These are phyloP conservation scores for Urocitellus parryii DNA, from an alignment of 2,113 vertebrate genomes.

Conservation along the genomic window DNA sequence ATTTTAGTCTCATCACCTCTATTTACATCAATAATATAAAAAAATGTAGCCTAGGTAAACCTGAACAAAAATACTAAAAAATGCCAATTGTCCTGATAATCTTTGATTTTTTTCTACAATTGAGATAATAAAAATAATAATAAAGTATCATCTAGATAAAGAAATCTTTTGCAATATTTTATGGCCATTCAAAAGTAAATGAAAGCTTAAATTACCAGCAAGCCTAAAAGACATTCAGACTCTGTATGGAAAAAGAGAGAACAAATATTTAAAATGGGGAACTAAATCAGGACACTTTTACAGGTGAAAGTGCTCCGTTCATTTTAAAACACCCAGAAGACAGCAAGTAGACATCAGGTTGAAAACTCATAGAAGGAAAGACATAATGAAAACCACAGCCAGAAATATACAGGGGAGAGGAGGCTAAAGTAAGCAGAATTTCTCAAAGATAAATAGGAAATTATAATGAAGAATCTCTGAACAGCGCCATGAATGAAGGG, in stretches of 20 bases:
- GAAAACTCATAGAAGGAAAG: background rate
- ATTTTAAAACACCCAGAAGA: constrained; percentile 7
- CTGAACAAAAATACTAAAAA: background rate
- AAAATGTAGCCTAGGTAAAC: background rate
- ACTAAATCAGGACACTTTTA: background rate
- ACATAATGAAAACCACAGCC: background rate
- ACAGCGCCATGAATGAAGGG: background rate
- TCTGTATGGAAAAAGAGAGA: background rate
- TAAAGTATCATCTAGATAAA: background rate
- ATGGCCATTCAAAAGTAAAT: background rate
- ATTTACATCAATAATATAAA: background rate
- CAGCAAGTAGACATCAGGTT: background rate
- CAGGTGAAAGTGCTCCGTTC: background rate
- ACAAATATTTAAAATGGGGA: background rate
- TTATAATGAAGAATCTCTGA: background rate
- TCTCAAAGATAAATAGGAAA: background rate
- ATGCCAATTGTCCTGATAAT: background rate
- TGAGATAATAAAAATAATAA: background rate
- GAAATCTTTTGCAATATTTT: background rate
- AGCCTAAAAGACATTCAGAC: background rate
- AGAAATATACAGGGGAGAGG: background rate
- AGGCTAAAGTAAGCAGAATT: background rate
- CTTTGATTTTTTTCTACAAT: background rate
- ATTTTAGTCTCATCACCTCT: background rate
- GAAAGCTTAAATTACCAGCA: background rate